Conservation (phyloP, 2,888 invertebrate species). For the Pyralis farinalis region DNA sequence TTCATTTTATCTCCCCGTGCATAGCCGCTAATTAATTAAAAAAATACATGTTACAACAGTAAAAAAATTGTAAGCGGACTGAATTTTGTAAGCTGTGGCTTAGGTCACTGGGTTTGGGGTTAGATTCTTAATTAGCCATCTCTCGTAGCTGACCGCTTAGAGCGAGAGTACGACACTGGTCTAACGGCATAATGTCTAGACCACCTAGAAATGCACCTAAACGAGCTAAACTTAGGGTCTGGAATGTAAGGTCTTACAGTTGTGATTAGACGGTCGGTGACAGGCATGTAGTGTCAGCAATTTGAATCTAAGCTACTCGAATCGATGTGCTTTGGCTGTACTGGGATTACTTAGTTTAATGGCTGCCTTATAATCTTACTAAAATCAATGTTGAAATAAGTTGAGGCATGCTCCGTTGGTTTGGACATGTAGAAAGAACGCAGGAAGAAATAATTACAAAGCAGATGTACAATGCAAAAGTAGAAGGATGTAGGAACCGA, state of each 20-base stretch:
- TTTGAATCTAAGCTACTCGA: background rate
- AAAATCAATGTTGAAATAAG: too few species aligned
- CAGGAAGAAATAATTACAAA: too few species aligned
- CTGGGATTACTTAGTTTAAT: conserved; percentile 17
- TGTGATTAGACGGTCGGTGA: background rate
- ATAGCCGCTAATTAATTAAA: too few species aligned
- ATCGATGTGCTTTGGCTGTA: background rate
- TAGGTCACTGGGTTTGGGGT: conserved; percentile 61
- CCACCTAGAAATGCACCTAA: background rate
- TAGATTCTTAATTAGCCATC: conserved; percentile 75
- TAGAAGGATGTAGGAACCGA: too few species aligned
- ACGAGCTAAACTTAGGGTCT: background rate
- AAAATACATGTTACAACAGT: too few species aligned
- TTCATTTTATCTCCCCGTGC: too few species aligned
- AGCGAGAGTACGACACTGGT: conserved; percentile 10
- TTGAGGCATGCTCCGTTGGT: too few species aligned
- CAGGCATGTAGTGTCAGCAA: background rate
- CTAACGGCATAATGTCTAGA: background rate
- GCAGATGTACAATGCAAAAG: too few species aligned
- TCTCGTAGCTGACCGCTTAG: conserved; percentile 69
- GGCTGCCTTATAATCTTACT: background rate
- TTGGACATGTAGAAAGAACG: too few species aligned
- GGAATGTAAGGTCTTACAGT: background rate
- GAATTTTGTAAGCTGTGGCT: background rate
- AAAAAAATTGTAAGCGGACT: too few species aligned